Percentiles rank a stretch among this genome's conserved stretches.
Evolutionary conservation across 2,888 invertebrate genomes (phyloP).

Genomic region (Lithophane ornitopus): DNA sequence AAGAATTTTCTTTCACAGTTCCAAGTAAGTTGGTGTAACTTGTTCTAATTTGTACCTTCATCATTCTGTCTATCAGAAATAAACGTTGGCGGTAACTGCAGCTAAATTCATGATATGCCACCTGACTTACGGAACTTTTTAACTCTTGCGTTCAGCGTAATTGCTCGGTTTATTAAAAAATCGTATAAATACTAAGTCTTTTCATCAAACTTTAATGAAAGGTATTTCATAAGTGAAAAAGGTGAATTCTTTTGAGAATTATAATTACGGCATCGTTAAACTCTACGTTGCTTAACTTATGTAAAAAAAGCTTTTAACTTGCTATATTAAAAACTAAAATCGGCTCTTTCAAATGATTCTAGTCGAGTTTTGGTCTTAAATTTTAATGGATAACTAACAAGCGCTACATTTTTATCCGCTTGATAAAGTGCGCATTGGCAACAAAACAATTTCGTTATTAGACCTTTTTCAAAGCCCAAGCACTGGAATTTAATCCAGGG

Average conservation of each 20-base stretch:
- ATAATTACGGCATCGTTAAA: conserved; percentile 87
- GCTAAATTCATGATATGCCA: conserved; percentile 14
- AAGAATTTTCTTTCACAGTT: not conserved
- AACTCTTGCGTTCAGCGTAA: conserved; percentile 37
- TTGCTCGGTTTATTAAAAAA: conserved; percentile 57
- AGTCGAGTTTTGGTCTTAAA: conserved; percentile 33
- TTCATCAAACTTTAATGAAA: conserved; percentile 81
- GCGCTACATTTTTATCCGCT: conserved; percentile 43
- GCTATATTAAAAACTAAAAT: conserved; percentile 81
- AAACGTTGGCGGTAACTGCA: not conserved
- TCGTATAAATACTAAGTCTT: conserved; percentile 65
- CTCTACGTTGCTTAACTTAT: conserved; percentile 82
- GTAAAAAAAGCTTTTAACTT: conserved; percentile 81
- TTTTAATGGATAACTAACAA: conserved; percentile 29
- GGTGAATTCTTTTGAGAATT: conserved; percentile 82
- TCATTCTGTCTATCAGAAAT: not conserved
- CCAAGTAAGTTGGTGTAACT: not conserved
- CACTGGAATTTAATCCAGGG: conserved; percentile 52
- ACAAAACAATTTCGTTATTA: conserved; percentile 58
- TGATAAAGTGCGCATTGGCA: conserved; percentile 45
- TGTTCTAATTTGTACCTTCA: not conserved
- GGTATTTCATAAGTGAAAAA: conserved; percentile 81
- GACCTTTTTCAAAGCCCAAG: conserved; percentile 47
- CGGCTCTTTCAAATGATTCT: conserved; percentile 71
- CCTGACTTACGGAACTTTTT: conserved; percentile 19